These are phyloP conservation scores for Drosophila erecta DNA, from an alignment of 1,140 invertebrate species.

Conservation along the genomic window DNA sequence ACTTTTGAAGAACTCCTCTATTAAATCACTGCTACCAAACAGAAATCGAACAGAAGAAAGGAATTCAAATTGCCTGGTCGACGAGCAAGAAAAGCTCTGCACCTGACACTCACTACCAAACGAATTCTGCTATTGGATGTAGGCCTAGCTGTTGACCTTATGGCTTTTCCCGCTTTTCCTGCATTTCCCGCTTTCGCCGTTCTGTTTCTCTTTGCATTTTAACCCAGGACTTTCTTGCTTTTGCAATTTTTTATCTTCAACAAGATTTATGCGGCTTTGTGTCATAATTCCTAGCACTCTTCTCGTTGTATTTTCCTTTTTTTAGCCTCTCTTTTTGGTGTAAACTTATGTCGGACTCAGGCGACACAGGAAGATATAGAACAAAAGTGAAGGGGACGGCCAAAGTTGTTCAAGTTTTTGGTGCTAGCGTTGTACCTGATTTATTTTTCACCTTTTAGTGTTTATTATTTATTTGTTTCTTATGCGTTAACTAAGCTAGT, in stretches of 20 bases:
- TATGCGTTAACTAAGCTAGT: background rate
- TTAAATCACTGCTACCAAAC: conserved; percentile 36
- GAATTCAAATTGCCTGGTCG: conserved; percentile 39
- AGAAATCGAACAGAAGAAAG: conserved; percentile 20
- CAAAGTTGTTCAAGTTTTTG: background rate
- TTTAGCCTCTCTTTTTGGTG: conserved; percentile 37
- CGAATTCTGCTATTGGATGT: conserved; percentile 39
- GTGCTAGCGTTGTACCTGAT: background rate
- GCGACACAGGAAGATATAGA: background rate
- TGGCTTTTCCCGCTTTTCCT: conserved; percentile 13
- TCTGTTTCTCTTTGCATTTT: conserved; percentile 19
- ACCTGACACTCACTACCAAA: conserved; percentile 42
- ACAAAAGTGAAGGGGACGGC: background rate
- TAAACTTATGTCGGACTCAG: conserved; percentile 48
- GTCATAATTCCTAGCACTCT: conserved; percentile 72
- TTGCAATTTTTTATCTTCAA: conserved; percentile 75
- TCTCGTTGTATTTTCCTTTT: conserved; percentile 12
- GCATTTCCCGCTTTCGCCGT: conserved; percentile 2
- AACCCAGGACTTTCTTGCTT: conserved; percentile 24
- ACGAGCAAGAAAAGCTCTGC: conserved; percentile 16
- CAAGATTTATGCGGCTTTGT: conserved; percentile 75
- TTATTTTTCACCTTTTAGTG: background rate
- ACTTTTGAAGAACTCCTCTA: conserved; percentile 4
- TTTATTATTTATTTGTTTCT: conserved; percentile 15
- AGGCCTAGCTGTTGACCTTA: conserved; percentile 55